These are phyloP conservation scores for Stenodema calcarata DNA, from an alignment of 2,888 invertebrate species.

Conservation along the genomic window DNA sequence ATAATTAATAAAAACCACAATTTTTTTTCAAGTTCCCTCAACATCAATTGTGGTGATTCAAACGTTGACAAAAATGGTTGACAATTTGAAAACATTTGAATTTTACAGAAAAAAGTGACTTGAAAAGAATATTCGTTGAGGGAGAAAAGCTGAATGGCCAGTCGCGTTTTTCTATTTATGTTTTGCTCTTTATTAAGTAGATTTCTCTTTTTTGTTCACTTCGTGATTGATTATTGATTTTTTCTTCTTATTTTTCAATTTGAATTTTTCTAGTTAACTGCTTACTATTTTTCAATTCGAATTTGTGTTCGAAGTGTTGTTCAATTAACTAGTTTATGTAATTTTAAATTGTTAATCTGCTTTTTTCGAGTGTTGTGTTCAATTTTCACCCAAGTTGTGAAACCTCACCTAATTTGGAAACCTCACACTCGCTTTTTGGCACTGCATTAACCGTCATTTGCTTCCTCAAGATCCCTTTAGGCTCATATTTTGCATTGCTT, in stretches of 20 bases:
- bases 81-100: no score
- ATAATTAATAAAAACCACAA: no score
- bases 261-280: background rate
- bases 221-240: background rate
- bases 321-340: background rate
- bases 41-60: no score
- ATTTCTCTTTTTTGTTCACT: background rate
- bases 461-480: background rate
- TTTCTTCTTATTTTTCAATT: background rate
- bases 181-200: background rate
- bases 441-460: background rate
- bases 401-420: background rate
- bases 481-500: background rate
- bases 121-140: no score
- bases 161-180: background rate
- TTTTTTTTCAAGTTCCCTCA: no score
- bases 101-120: no score
- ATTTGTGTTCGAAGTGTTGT: no score
- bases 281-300: background rate
- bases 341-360: background rate
- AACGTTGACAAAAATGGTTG: no score
- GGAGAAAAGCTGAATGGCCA: background rate
- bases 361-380: conserved; percentile 4
- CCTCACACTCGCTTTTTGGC: background rate
- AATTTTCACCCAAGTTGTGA: background rate